phyloP scores from a whole-genome alignment of 2,113 vertebrate genomes.

The Romanogobio albipinnatus region DNA sequence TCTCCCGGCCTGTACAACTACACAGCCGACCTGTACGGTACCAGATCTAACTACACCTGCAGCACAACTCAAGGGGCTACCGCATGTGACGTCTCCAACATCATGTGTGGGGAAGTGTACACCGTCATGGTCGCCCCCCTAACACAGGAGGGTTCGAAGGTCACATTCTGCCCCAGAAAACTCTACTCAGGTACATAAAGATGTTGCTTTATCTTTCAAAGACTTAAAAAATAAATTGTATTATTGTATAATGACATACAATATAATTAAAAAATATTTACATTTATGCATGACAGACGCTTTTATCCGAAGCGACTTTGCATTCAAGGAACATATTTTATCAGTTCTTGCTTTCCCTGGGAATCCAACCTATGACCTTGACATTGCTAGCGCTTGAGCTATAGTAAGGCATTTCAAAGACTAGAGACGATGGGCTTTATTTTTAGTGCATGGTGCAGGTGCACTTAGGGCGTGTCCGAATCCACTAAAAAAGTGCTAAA shows the following conservation, averaged over 20 bases:
- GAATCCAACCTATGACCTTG: too few species aligned
- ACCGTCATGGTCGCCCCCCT: constrained; percentile 82
- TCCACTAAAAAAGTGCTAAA: too few species aligned
- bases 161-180: constrained; percentile 85
- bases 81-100: constrained; percentile 81
- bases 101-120: constrained; percentile 87
- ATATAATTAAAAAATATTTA: background rate
- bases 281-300: too few species aligned
- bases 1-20: constrained; percentile 72
- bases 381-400: too few species aligned
- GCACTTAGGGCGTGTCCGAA: too few species aligned
- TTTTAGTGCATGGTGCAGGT: too few species aligned
- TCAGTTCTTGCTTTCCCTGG: too few species aligned
- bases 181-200: constrained; percentile 84
- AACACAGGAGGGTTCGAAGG: constrained; percentile 69
- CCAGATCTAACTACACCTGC: constrained; percentile 85
- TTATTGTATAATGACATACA: background rate
- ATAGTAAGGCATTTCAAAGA: background rate
- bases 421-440: background rate
- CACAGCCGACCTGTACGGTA: constrained; percentile 79
- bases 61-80: constrained; percentile 67
- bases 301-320: too few species aligned
- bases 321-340: too few species aligned
- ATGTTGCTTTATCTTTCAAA: background rate
- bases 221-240: background rate